Conservation (phyloP, 2,113 vertebrate species). For the Ardeotis arabs region DNA sequence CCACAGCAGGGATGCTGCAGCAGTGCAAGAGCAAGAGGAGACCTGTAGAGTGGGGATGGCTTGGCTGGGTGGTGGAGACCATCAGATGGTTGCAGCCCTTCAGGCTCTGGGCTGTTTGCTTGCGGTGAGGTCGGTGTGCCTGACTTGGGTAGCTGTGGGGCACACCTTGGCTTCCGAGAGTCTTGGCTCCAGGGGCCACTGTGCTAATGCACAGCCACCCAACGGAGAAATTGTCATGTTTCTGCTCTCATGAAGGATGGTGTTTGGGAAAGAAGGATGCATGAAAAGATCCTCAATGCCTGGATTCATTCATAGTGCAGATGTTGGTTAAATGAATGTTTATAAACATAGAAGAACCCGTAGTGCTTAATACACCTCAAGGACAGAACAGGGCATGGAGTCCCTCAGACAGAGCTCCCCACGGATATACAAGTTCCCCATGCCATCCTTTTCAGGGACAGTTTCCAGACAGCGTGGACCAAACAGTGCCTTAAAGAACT, state of each 20-base stretch:
- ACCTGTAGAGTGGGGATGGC: background rate
- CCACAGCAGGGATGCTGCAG: accelerated
- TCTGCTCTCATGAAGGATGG: background rate
- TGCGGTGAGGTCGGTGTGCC: accelerated
- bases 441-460: background rate
- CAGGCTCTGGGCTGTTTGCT: background rate
- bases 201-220: background rate
- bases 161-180: background rate
- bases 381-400: background rate
- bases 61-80: background rate
- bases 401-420: background rate
- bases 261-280: background rate
- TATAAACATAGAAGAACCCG: background rate
- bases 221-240: accelerated
- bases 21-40: background rate
- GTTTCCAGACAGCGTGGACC: background rate
- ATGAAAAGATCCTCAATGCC: background rate
- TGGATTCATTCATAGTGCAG: background rate
- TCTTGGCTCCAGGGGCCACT: background rate
- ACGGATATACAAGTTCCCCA: accelerated
- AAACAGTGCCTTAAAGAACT: background rate
- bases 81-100: background rate
- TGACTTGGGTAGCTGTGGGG: no score
- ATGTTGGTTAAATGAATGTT: background rate
- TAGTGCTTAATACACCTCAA: accelerated